Conservation (phyloP, 2,888 invertebrate genomes). For the Hybos culiciformis region DNA sequence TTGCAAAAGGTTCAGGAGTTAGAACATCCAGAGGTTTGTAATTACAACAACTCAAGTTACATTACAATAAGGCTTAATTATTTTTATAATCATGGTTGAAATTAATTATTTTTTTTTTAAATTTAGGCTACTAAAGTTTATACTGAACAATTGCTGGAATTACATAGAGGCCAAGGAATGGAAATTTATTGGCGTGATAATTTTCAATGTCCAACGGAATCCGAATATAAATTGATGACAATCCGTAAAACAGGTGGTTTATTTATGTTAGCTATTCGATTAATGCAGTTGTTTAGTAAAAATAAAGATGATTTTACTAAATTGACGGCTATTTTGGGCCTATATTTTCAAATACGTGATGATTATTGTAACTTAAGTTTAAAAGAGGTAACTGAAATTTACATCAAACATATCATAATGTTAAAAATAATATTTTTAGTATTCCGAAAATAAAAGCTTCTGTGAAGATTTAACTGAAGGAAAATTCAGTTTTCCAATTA, state of each 20-base stretch:
- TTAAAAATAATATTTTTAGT: constrained; percentile 43
- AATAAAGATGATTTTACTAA: constrained; percentile 73
- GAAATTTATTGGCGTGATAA: constrained; percentile 98
- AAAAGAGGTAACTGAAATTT: constrained; percentile 53
- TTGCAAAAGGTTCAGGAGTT: constrained; percentile 72
- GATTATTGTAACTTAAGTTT: constrained; percentile 85
- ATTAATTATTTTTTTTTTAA: constrained; percentile 1
- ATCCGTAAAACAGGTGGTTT: constrained; percentile 91
- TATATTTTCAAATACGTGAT: constrained; percentile 94
- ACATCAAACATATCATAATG: constrained; percentile 1
- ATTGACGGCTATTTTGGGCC: constrained; percentile 71
- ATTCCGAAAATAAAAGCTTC: constrained; percentile 85
- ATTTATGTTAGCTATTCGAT: constrained; percentile 83
- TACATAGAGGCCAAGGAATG: constrained; percentile 94
- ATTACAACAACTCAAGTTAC: too few species aligned
- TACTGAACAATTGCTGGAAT: constrained; percentile 79
- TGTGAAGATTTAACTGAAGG: constrained; percentile 97
- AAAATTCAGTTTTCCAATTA: constrained; percentile 94
- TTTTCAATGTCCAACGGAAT: constrained; percentile 83
- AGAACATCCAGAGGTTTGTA: constrained; percentile 76
- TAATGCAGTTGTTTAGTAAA: constrained; percentile 91
- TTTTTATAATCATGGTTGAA: too few species aligned
- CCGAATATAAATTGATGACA: constrained; percentile 91
- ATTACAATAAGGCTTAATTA: too few species aligned
- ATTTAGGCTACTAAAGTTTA: constrained; percentile 66